Evolutionary conservation across 2,888 invertebrate species (phyloP), one percentile per base, ranked within the genome.

Genomic region (Ophion slaviceki): DNA sequence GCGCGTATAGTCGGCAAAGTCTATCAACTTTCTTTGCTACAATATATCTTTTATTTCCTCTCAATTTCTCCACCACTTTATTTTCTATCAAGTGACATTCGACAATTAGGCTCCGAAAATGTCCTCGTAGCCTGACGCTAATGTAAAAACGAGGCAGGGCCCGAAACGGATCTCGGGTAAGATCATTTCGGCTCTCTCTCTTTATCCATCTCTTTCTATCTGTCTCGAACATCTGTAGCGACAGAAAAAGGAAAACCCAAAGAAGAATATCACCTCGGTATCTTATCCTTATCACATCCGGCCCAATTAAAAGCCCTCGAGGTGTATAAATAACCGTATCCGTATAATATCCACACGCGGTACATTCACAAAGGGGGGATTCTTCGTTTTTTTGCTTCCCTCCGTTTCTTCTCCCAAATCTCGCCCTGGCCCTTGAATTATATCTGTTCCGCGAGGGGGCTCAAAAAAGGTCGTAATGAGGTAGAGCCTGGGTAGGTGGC

Each of bases 261-360:
- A 36, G 28, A n/a, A 62, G 64, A 67, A 67, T 62, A 71, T 71
- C 76, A 64, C 14, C 40, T 17, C 70, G 40, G 70, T 82, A 77
- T 82, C 82, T 71, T 76, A 82, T 82, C 82, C 75, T 75, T 75
- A 75, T 75, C 75, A 11, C 68, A 40, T 78, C 79, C 57, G 53
- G 57, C 14, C 53, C 36, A 76, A 82, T 66, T 76, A 71, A 75
- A 70, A 45, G 45, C 40, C 53, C 64, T 68, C 62, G 40, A 71
- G 62, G 67, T 74, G 66, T 67, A 75, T 20, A 47, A 61, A n/a
- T 45, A 64, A 61, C 5, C 40, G 36, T 28, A 62, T 62, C 20
- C 62, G 24, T 24, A 24, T 61, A 6, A 0, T 14, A 57, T 10
- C 2, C 14, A 57, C 28, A 36, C 4, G 47, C 53, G 32, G 64